Percentiles rank a stretch among this genome's conserved stretches.
These are phyloP conservation scores for Eubucco bourcierii DNA, from an alignment of 2,113 vertebrate species.

Conservation along the genomic window DNA sequence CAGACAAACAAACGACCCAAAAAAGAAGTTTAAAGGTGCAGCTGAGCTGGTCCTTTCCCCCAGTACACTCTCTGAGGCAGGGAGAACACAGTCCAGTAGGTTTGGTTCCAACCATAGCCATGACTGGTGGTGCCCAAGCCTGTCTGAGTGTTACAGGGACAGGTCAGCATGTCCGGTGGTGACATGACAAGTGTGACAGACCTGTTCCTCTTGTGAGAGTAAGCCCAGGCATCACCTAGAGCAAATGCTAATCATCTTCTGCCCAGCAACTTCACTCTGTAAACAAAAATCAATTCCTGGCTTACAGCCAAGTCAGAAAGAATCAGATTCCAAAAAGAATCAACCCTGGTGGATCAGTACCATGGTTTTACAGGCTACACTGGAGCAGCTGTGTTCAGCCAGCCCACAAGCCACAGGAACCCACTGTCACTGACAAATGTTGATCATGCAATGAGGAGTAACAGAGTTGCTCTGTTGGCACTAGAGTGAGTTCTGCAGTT, in stretches of 20 bases:
- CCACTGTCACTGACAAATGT: not conserved
- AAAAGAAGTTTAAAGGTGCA: not conserved
- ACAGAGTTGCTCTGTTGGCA: slow-evolving; percentile 1
- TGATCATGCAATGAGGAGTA: slow-evolving; percentile 12
- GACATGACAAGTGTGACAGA: not conserved
- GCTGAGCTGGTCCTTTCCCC: not conserved
- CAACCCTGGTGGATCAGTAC: not conserved
- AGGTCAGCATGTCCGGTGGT: not conserved
- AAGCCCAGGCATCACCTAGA: not conserved
- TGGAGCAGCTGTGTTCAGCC: not conserved
- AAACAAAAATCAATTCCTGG: not conserved
- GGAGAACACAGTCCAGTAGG: not conserved
- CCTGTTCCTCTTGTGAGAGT: not conserved
- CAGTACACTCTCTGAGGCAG: not conserved
- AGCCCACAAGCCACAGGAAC: not conserved
- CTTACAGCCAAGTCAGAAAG: not conserved
- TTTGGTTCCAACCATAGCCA: not conserved
- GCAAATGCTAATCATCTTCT: not conserved
- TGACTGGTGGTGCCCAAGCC: not conserved
- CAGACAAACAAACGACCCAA: not conserved
- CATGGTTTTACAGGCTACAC: not conserved
- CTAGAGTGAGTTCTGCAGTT: not conserved
- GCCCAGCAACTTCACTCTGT: not conserved
- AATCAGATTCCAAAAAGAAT: slow-evolving; percentile 50
- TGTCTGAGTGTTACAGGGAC: not conserved